These are phyloP conservation scores for Nebria ingens DNA, from an alignment of 1,140 invertebrate genomes.

Conservation along the genomic window DNA sequence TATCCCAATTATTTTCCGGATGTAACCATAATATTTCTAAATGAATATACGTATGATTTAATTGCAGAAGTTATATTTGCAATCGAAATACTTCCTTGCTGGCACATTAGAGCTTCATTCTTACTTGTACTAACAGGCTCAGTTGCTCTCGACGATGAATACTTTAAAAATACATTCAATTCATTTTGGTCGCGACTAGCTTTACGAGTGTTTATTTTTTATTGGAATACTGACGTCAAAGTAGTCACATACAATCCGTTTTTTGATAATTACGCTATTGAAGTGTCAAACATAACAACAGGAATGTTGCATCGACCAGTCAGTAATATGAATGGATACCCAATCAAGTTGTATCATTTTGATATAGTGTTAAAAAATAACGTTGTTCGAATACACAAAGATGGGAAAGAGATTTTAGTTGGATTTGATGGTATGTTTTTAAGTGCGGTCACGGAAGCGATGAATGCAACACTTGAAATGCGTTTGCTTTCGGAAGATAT, in stretches of 20 bases:
- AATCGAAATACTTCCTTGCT: background rate
- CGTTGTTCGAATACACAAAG: background rate
- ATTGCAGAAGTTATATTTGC: background rate
- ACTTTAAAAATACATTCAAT: background rate
- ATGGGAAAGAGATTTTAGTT: background rate
- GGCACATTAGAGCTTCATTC: background rate
- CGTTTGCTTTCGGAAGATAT: background rate
- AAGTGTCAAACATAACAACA: background rate
- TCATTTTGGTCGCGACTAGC: background rate
- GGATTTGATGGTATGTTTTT: background rate
- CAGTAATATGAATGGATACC: background rate
- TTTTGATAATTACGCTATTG: background rate
- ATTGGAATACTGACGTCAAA: background rate
- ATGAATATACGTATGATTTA: background rate
- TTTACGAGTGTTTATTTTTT: background rate
- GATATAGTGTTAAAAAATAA: background rate
- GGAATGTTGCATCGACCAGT: background rate
- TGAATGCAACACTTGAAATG: background rate
- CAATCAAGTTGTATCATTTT: background rate
- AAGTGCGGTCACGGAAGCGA: background rate
- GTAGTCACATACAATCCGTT: background rate
- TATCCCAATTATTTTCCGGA: background rate
- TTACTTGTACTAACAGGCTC: background rate
- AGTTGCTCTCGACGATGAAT: background rate
- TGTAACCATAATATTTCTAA: background rate